phyloP scores from a whole-genome alignment of 1,140 invertebrate species.

The Drosophila baimaii region DNA sequence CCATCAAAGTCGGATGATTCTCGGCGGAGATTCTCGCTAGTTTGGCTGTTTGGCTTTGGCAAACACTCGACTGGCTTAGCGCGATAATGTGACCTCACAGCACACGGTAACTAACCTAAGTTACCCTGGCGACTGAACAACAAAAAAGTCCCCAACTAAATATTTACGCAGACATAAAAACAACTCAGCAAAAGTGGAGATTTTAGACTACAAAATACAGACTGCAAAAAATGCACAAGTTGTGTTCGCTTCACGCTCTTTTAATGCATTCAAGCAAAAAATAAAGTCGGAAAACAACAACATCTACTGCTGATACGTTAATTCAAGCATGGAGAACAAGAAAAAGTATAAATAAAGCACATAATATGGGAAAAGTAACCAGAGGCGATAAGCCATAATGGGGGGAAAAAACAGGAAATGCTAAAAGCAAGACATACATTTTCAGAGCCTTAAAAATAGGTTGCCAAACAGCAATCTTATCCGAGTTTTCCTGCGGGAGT shows the following conservation, averaged over 20 bases:
- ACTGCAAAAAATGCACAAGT: slow-evolving; percentile 19
- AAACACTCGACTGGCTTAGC: slow-evolving; percentile 33
- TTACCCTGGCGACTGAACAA: slow-evolving; percentile 18
- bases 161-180: slow-evolving; percentile 40
- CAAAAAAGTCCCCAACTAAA: slow-evolving; percentile 35
- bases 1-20: slow-evolving; percentile 19
- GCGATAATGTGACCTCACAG: slow-evolving; percentile 14
- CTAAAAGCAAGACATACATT: not conserved
- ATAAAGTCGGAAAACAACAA: slow-evolving; percentile 2
- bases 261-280: slow-evolving; percentile 40
- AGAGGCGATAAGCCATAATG: slow-evolving; percentile 7
- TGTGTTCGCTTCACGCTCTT: slow-evolving; percentile 44
- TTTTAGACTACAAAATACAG: slow-evolving; percentile 16
- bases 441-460: slow-evolving; percentile 9
- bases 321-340: slow-evolving; percentile 9
- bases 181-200: slow-evolving; percentile 8
- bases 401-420: slow-evolving; percentile 17
- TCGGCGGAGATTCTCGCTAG: slow-evolving; percentile 4
- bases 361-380: not conserved
- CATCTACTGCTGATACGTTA: slow-evolving; percentile 49
- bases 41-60: slow-evolving; percentile 27
- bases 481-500: not conserved
- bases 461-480: slow-evolving; percentile 3
- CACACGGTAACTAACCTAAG: slow-evolving; percentile 47
- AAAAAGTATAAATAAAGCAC: slow-evolving; percentile 19